These are phyloP conservation scores for Enhydra lutris DNA, from an alignment of 2,113 vertebrate species.

Conservation along the genomic window DNA sequence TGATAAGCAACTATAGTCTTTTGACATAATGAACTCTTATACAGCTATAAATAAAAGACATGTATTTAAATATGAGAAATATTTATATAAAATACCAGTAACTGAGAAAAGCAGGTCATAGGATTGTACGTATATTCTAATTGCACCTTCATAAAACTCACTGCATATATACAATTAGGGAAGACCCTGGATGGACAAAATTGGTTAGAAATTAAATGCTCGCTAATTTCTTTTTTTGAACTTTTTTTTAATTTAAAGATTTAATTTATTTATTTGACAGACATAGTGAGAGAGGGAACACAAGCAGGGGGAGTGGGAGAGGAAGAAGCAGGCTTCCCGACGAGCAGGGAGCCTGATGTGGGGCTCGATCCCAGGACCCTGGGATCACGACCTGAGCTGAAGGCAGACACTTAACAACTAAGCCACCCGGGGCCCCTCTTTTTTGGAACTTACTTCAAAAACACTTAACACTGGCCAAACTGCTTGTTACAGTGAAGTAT, in stretches of 20 bases:
- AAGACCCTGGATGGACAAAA: neutral
- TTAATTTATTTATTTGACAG: too few relatives aligned
- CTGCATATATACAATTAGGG: neutral
- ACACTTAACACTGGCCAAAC: slow-evolving; percentile 9
- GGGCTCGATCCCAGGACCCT: too few relatives aligned
- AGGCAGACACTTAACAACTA: too few relatives aligned
- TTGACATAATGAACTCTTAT: neutral
- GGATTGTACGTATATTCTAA: neutral
- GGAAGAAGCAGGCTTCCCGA: too few relatives aligned
- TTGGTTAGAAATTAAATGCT: slow-evolving; percentile 25
- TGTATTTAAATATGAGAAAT: neutral
- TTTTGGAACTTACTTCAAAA: slow-evolving; percentile 10
- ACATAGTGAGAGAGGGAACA: too few relatives aligned
- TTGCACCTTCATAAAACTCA: slow-evolving; percentile 28
- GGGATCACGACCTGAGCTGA: too few relatives aligned
- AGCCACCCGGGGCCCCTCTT: neutral
- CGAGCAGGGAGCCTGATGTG: too few relatives aligned
- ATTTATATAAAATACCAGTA: neutral
- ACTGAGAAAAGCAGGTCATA: slow-evolving; percentile 16
- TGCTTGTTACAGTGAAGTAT: neutral
- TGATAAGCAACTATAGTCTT: neutral
- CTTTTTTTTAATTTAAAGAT: too few relatives aligned
- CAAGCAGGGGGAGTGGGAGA: too few relatives aligned
- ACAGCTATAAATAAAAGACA: slow-evolving; percentile 2
- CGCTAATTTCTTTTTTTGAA: neutral